Evolutionary conservation across 2,113 vertebrate genomes (phyloP).

Genomic region (Thamnophis sirtalis): DNA sequence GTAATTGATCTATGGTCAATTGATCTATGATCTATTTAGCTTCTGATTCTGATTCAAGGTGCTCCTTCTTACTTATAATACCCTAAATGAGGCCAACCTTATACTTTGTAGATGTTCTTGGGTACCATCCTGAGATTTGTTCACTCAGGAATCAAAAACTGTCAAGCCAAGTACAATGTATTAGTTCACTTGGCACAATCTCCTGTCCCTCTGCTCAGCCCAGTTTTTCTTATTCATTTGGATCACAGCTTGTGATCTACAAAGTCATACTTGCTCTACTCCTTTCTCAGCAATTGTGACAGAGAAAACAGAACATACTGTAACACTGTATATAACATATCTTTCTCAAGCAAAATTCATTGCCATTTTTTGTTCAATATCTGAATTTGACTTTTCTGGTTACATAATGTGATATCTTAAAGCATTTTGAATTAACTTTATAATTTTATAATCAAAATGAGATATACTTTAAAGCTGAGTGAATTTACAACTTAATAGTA

Average conservation of each 20-base stretch:
- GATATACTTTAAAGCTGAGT: constrained; percentile 31
- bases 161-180: background rate
- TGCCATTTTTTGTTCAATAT: background rate
- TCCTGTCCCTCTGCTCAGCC: background rate
- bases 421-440: background rate
- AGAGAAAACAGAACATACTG: background rate
- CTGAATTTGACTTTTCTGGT: background rate
- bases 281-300: background rate
- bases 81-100: background rate
- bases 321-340: background rate
- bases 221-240: background rate
- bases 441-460: background rate
- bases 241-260: background rate
- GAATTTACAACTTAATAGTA: constrained; percentile 22
- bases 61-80: background rate
- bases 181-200: background rate
- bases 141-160: background rate
- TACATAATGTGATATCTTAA: background rate
- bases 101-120: background rate
- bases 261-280: background rate
- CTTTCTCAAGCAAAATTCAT: background rate
- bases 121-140: background rate
- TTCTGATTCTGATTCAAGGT: background rate
- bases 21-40: background rate
- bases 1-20: background rate